Evolutionary conservation across 2,797 vertebrate genomes (phyloP).

Genomic region (Syndactyla subalaris): DNA sequence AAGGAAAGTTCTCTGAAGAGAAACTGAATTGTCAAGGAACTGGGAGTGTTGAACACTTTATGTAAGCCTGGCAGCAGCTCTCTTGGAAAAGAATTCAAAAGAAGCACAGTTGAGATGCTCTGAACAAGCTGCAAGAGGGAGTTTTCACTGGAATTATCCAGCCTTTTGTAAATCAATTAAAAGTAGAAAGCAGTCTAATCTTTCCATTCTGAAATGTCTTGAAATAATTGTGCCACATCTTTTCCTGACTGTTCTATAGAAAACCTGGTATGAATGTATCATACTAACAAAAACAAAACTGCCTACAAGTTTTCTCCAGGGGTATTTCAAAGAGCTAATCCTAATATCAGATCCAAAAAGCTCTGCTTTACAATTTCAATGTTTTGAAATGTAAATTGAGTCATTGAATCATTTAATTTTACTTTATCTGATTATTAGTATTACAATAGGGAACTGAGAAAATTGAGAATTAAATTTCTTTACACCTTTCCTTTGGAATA

Average conservation of each 20-base stretch:
- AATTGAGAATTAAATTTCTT: constrained; percentile 46
- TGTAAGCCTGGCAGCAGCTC: not conserved
- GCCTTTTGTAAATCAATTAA: constrained; percentile 55
- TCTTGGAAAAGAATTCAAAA: not conserved
- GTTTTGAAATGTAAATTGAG: constrained; percentile 71
- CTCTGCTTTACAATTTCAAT: constrained; percentile 30
- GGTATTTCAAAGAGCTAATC: constrained; percentile 65
- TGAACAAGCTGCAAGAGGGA: not conserved
- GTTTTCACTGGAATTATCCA: not conserved
- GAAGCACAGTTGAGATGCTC: not conserved
- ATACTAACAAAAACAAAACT: not conserved
- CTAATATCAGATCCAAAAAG: constrained; percentile 46
- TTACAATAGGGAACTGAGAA: constrained; percentile 37
- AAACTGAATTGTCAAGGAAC: not conserved
- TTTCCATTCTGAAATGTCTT: constrained; percentile 39
- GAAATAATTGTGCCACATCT: constrained; percentile 44
- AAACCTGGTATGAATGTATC: not conserved
- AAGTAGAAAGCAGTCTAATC: constrained; percentile 27
- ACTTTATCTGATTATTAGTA: constrained; percentile 59
- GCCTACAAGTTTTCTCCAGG: constrained; percentile 6
- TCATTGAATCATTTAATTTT: constrained; percentile 52
- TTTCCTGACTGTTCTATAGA: constrained; percentile 24
- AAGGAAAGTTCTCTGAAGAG: not conserved
- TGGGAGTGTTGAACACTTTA: not conserved
- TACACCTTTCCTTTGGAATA: not conserved